These are phyloP conservation scores for Lycopodina hypogea DNA, from an alignment of 37 sponge, comb jelly and placozoan genomes.

Conservation along the genomic window DNA sequence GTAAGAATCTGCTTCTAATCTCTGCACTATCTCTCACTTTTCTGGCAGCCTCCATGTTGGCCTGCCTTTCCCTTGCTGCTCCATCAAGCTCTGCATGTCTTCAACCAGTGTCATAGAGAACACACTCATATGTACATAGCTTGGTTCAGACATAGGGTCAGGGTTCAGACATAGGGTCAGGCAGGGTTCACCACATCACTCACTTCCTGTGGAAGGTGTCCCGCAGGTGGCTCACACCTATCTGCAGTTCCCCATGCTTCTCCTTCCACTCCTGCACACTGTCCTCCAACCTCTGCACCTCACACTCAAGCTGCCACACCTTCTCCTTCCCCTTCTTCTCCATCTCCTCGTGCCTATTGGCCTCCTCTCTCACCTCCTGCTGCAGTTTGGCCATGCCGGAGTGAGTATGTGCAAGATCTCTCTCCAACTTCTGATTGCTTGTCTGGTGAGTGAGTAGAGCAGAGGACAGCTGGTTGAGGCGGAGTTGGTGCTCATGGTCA, in stretches of 20 bases:
- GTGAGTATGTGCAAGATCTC: slow-evolving; percentile 49
- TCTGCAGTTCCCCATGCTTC: not conserved
- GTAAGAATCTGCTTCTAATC: too few relatives aligned
- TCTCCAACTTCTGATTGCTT: slow-evolving; percentile 16
- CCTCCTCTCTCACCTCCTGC: not conserved
- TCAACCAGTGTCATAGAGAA: too few relatives aligned
- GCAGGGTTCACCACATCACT: not conserved
- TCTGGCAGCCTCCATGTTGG: slow-evolving; percentile 15
- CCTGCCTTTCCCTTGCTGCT: slow-evolving; percentile 22
- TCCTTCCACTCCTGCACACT: not conserved
- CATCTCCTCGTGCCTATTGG: not conserved
- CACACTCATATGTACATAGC: too few relatives aligned
- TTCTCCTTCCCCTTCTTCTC: not conserved
- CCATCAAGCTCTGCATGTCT: slow-evolving; percentile 30
- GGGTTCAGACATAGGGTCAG: too few relatives aligned
- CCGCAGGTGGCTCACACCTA: not conserved
- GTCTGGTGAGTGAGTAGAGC: not conserved
- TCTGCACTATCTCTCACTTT: too few relatives aligned
- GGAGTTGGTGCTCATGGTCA: slow-evolving; percentile 16
- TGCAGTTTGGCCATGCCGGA: slow-evolving; percentile 33
- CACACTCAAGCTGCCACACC: slow-evolving; percentile 6
- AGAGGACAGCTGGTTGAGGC: not conserved
- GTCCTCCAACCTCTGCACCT: slow-evolving; percentile 7
- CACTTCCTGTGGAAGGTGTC: not conserved
- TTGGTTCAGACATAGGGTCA: too few relatives aligned